Percentiles rank a stretch among this genome's conserved stretches.
Conservation (phyloP, 2,888 invertebrate genomes). For the Cephus rjabovi region DNA sequence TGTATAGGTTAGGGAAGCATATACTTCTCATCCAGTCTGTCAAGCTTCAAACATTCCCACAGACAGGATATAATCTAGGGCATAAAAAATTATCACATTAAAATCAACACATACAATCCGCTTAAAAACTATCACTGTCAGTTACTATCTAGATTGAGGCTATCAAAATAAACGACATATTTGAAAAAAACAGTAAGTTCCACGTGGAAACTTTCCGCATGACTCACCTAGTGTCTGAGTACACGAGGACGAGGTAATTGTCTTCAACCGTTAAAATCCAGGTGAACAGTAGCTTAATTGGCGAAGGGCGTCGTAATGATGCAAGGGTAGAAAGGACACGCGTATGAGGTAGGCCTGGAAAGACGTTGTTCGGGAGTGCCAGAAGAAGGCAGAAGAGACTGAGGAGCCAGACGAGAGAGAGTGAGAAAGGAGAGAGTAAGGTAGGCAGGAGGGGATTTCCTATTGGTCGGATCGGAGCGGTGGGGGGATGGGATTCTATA, state of each 20-base stretch:
- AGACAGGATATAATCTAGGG: neutral
- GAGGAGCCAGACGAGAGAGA: conserved; percentile 10
- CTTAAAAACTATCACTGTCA: neutral
- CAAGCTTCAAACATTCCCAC: neutral
- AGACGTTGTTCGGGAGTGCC: conserved; percentile 30
- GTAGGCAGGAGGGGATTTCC: conserved; percentile 3
- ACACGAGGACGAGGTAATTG: neutral
- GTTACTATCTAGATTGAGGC: neutral
- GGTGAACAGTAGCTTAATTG: neutral
- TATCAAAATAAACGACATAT: neutral
- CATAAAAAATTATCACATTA: neutral
- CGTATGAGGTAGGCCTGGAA: conserved; percentile 10
- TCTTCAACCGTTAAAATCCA: neutral
- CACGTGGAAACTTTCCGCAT: neutral
- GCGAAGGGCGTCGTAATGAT: neutral
- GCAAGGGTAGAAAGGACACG: neutral
- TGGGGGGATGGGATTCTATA: neutral
- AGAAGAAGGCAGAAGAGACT: conserved; percentile 10
- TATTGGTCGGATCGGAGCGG: conserved; percentile 10
- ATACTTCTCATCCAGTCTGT: neutral
- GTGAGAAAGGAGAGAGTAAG: conserved; percentile 7
- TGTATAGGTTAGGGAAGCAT: neutral
- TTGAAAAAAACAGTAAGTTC: neutral
- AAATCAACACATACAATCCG: neutral
- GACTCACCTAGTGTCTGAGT: neutral